Evolutionary conservation across 2,797 vertebrate genomes (phyloP).

Genomic region (Phyllotis vaccarum): DNA sequence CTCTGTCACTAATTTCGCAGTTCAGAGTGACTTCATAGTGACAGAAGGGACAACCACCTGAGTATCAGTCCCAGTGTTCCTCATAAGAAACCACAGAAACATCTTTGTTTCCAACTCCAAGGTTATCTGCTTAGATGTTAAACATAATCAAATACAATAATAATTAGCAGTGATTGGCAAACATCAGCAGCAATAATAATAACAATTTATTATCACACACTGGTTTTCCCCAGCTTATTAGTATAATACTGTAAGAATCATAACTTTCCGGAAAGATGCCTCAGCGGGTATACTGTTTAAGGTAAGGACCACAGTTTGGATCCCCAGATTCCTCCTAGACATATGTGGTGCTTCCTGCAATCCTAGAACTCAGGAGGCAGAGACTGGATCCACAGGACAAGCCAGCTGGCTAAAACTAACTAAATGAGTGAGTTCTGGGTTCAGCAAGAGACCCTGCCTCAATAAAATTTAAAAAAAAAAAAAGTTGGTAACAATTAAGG

Average conservation of each 20-base stretch:
- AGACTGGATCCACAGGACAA: not conserved
- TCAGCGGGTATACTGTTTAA: not conserved
- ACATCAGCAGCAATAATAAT: not conserved
- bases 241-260: not conserved
- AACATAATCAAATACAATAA: not conserved
- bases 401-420: not conserved
- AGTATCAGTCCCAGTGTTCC: not conserved
- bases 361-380: not conserved
- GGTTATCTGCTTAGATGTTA: not conserved
- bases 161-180: not conserved
- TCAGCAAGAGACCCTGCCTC: not conserved
- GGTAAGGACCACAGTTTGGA: not conserved
- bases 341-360: not conserved
- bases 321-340: not conserved
- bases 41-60: not conserved
- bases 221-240: not conserved
- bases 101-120: not conserved
- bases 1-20: not conserved
- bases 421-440: not conserved
- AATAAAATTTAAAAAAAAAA: not conserved
- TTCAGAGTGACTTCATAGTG: not conserved
- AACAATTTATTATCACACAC: not conserved
- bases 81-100: not conserved
- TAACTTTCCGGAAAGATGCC: not conserved
- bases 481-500: not conserved